Conservation (phyloP, 2,888 invertebrate genomes). For the Trichogramma evanescens region DNA sequence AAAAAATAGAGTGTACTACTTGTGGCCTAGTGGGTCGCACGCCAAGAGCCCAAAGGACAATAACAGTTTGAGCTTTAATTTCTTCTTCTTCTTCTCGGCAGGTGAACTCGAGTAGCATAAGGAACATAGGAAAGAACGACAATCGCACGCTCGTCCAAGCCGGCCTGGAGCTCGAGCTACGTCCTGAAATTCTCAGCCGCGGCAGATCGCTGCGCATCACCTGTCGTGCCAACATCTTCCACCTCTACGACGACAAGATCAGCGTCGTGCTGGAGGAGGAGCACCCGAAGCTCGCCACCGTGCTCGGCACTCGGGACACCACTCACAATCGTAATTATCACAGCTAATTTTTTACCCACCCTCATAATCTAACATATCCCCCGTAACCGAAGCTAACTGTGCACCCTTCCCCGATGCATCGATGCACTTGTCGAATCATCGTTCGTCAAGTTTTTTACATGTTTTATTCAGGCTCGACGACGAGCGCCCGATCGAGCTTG, state of each 20-base stretch:
- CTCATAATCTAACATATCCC: neutral
- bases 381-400: neutral
- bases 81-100: conserved; percentile 18
- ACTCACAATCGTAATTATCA: conserved; percentile 39
- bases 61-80: too few relatives aligned
- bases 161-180: conserved; percentile 60
- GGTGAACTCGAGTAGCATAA: conserved; percentile 43
- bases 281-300: conserved; percentile 67
- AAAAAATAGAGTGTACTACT: neutral
- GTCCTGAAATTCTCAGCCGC: conserved; percentile 58
- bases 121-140: conserved; percentile 27
- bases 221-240: conserved; percentile 63
- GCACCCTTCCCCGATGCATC: neutral
- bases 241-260: conserved; percentile 58
- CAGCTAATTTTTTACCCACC: neutral
- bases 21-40: neutral
- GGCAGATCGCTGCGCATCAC: conserved; percentile 57
- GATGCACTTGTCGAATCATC: too few relatives aligned
- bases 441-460: too few relatives aligned
- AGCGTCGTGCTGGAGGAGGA: conserved; percentile 65
- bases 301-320: conserved; percentile 63
- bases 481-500: conserved; percentile 32
- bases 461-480: conserved; percentile 26
- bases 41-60: neutral
- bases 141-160: conserved; percentile 41